phyloP scores from a whole-genome alignment of 2,113 vertebrate species.

The Tupaia chinensis region DNA sequence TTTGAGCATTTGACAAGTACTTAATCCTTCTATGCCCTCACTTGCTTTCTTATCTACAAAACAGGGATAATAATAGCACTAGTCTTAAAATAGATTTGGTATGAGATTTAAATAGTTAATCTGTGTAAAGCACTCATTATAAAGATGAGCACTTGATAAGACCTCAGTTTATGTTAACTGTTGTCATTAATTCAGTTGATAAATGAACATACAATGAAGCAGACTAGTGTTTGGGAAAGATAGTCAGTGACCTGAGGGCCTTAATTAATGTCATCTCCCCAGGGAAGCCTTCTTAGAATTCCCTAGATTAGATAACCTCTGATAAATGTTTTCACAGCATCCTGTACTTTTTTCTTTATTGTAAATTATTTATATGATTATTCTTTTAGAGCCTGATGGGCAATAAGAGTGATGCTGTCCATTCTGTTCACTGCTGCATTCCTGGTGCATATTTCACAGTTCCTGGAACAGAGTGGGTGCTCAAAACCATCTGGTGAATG shows the following conservation, averaged over 20 bases:
- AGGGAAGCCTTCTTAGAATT: not conserved
- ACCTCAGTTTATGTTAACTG: not conserved
- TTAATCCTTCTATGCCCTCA: not conserved
- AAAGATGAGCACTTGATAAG: not conserved
- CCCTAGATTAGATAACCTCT: not conserved
- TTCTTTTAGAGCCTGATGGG: not conserved
- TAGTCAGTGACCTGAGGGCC: not conserved
- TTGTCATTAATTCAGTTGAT: not conserved
- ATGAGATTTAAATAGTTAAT: not conserved
- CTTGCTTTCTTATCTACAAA: not conserved
- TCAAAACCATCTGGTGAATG: not conserved
- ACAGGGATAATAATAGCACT: not conserved
- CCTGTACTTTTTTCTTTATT: not conserved
- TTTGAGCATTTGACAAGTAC: not conserved
- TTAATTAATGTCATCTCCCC: not conserved
- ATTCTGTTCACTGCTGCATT: not conserved
- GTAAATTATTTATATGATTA: not conserved
- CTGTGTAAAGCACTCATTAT: not conserved
- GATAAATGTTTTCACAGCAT: not conserved
- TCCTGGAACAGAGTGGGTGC: not conserved
- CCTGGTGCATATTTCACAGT: not conserved
- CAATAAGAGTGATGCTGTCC: not conserved
- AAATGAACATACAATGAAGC: not conserved
- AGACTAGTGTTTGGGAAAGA: not conserved
- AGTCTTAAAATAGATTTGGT: not conserved